Conservation (phyloP, 2,797 vertebrate species). For the Gambusia yucatana region DNA sequence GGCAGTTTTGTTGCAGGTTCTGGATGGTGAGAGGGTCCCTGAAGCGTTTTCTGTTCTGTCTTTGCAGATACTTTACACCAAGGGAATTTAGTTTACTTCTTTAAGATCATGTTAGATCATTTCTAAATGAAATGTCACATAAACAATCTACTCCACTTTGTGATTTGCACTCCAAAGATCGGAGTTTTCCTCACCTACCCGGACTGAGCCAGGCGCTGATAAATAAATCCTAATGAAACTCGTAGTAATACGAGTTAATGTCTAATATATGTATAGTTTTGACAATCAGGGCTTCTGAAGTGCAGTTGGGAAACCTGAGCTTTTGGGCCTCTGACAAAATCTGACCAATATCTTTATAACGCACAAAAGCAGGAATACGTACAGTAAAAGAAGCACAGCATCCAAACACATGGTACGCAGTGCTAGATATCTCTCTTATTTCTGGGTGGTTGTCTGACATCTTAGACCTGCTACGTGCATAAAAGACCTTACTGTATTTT, state of each 20-base stretch:
- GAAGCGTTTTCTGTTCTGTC: neutral
- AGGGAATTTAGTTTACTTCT: neutral
- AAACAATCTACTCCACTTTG: constrained; percentile 1
- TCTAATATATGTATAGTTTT: neutral
- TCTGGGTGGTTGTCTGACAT: neutral
- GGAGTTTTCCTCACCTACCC: neutral
- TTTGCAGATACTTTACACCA: constrained; percentile 5
- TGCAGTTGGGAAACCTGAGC: neutral
- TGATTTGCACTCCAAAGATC: neutral
- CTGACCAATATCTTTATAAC: constrained; percentile 35
- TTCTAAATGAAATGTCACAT: constrained; percentile 13
- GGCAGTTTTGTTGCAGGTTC: neutral
- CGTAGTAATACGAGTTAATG: neutral
- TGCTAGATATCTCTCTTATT: constrained; percentile 9
- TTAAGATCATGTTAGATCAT: neutral
- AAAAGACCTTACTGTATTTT: neutral
- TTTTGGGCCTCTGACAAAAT: neutral
- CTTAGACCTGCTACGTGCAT: constrained; percentile 1
- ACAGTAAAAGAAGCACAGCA: constrained; percentile 41
- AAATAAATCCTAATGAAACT: neutral
- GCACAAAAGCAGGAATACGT: constrained; percentile 42
- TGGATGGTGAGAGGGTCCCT: neutral
- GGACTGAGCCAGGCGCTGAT: neutral
- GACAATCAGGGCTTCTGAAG: neutral
- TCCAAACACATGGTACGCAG: constrained; percentile 21